Evolutionary conservation across 2,113 vertebrate genomes (phyloP).

Genomic region (Strix aluco): DNA sequence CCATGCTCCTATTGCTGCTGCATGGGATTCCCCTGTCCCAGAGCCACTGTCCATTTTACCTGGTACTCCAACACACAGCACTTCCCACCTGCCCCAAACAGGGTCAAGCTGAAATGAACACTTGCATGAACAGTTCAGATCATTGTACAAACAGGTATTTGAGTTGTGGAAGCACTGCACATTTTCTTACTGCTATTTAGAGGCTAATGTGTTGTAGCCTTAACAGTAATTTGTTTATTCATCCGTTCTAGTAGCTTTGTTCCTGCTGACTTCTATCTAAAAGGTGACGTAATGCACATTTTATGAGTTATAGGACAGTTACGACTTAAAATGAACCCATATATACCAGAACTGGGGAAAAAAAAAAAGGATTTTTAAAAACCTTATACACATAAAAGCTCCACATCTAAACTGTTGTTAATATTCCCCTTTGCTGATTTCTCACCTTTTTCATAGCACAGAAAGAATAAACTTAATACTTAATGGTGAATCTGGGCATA

Average conservation of each 20-base stretch:
- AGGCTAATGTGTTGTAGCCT: conserved; percentile 13
- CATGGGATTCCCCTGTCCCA: background rate
- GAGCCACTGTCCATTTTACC: background rate
- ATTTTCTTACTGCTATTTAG: conserved; percentile 21
- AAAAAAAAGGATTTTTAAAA: background rate
- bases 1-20: background rate
- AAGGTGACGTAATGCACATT: background rate
- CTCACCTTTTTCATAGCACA: background rate
- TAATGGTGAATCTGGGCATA: background rate
- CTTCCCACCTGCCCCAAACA: background rate
- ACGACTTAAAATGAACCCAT: background rate
- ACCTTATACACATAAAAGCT: background rate
- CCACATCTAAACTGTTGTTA: background rate
- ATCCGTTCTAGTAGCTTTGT: conserved; percentile 6
- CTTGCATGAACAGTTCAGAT: conserved; percentile 5
- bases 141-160: background rate
- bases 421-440: background rate
- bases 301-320: conserved; percentile 12
- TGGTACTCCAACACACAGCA: background rate
- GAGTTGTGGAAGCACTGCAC: background rate
- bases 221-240: conserved; percentile 56
- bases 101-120: background rate
- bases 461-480: background rate
- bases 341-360: background rate
- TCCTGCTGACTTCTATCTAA: conserved; percentile 43